phyloP scores from a whole-genome alignment of 2,888 invertebrate genomes.

The Drosophila pseudotalamancana region DNA sequence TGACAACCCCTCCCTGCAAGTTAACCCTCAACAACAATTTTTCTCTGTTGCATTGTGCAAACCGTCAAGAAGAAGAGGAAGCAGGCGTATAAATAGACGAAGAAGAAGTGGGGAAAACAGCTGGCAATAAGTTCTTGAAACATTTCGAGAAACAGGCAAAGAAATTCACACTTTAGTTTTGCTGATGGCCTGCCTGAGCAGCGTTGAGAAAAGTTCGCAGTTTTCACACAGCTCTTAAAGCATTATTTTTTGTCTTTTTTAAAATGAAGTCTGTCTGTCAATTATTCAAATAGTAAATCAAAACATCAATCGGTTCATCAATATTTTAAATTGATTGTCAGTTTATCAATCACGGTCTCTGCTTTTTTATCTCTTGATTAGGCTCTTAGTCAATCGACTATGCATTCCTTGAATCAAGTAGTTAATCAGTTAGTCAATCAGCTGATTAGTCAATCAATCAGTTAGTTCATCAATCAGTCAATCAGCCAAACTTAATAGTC shows the following conservation, averaged over 20 bases:
- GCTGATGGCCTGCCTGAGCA: neutral
- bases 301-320: no score
- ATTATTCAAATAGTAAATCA: neutral
- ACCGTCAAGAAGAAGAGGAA: constrained; percentile 3
- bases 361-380: no score
- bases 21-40: constrained; percentile 25
- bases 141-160: neutral
- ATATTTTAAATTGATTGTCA: no score
- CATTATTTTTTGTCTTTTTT: no score
- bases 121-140: constrained; percentile 34
- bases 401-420: no score
- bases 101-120: constrained; percentile 24
- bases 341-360: no score
- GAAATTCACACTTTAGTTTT: constrained; percentile 1
- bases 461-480: neutral
- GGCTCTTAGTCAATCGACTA: no score
- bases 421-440: neutral
- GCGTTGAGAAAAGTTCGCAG: neutral
- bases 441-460: neutral
- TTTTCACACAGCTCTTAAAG: no score
- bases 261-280: neutral
- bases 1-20: constrained; percentile 10
- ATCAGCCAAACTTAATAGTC: no score
- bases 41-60: constrained; percentile 34
- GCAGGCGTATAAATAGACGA: neutral